phyloP scores from a whole-genome alignment of 2,888 invertebrate genomes.

The Ormyrus pomaceus region DNA sequence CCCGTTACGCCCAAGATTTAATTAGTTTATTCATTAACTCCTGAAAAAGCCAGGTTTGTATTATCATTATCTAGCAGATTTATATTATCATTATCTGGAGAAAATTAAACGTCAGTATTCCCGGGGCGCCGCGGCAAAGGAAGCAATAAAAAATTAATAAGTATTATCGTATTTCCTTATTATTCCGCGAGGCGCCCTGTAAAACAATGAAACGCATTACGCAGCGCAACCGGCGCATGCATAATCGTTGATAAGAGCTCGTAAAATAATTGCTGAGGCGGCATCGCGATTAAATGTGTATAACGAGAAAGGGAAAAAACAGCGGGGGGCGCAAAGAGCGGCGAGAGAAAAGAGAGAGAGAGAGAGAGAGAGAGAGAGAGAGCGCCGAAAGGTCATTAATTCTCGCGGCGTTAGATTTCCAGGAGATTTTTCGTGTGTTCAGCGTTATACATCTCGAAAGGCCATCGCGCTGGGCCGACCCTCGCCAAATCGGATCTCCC shows the following conservation, averaged over 20 bases:
- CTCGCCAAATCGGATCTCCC: slow-evolving; percentile 17
- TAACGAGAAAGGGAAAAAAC: no score
- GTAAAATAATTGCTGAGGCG: slow-evolving; percentile 27
- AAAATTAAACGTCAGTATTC: no score
- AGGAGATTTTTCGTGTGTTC: slow-evolving; percentile 37
- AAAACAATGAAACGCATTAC: slow-evolving; percentile 11
- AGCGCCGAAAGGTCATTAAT: slow-evolving; percentile 37
- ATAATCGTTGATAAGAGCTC: slow-evolving; percentile 28
- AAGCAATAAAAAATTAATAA: no score
- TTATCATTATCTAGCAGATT: no score
- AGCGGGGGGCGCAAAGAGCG: neutral
- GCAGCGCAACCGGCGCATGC: neutral
- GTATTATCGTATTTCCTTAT: neutral
- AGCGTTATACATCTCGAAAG: slow-evolving; percentile 12
- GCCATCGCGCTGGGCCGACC: neutral
- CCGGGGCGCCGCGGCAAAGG: no score
- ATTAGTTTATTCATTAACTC: no score
- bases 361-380: neutral
- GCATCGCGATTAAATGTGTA: slow-evolving; percentile 1
- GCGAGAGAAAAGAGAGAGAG: neutral
- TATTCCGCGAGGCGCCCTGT: neutral
- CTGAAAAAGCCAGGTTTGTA: no score
- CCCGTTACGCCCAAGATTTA: no score
- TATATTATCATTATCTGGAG: no score
- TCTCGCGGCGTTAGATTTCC: slow-evolving; percentile 7